phyloP scores from a whole-genome alignment of 2,113 vertebrate species.

The Hippocampus guttulatus region DNA sequence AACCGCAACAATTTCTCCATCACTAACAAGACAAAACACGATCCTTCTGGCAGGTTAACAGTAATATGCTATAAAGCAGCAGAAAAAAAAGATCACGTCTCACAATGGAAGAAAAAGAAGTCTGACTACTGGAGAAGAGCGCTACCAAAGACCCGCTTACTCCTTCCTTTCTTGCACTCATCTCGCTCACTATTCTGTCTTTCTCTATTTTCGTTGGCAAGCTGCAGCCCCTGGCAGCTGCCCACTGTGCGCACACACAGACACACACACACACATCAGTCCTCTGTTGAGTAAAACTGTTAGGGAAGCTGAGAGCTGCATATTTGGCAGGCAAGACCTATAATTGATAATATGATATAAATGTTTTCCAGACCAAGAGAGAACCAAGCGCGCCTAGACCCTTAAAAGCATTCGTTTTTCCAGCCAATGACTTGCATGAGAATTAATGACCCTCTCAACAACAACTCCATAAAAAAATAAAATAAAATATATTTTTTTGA shows the following conservation, averaged over 20 bases:
- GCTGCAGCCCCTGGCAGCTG: constrained; percentile 58
- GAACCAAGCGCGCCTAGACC: constrained; percentile 28
- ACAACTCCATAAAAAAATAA: neutral
- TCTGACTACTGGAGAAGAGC: constrained; percentile 7
- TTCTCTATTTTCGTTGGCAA: constrained; percentile 32
- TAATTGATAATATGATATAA: constrained; percentile 66
- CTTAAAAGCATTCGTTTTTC: constrained; percentile 38
- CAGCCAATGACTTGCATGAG: constrained; percentile 23
- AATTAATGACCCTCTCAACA: neutral
- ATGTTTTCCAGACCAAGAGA: constrained; percentile 43
- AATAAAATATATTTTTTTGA: too few relatives aligned
- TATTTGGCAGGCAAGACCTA: constrained; percentile 61
- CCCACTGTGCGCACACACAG: constrained; percentile 43
- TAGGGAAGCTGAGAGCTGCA: constrained; percentile 54
- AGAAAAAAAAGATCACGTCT: neutral
- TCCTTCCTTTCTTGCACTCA: constrained; percentile 25
- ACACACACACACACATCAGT: constrained; percentile 25
- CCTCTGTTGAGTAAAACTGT: constrained; percentile 43
- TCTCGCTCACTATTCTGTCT: constrained; percentile 17
- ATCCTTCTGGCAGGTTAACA: neutral
- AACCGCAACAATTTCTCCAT: constrained; percentile 11
- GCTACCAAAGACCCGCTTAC: constrained; percentile 12
- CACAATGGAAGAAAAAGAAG: constrained; percentile 5
- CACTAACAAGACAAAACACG: constrained; percentile 9
- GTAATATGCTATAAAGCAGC: constrained; percentile 10